Evolutionary conservation across 2,797 vertebrate genomes (phyloP), one percentile per base, ranked within the genome.

Genomic region (Stomatorhinus walkeri): DNA sequence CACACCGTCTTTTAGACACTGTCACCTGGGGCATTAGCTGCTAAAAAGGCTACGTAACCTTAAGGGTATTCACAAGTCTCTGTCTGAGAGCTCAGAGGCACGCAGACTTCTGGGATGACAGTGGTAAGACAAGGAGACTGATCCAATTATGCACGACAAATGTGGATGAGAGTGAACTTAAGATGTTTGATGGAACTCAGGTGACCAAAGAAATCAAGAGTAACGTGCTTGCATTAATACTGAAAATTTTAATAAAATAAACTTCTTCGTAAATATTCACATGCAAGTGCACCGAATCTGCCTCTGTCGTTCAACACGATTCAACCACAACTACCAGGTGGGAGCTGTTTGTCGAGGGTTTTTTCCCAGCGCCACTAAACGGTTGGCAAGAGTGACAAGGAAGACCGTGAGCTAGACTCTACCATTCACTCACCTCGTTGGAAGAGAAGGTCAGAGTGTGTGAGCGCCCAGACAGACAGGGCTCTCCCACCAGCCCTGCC

Each of bases 401-500:
- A 79, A 79, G 36, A 43, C 36, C 5, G 8, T 22, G 81, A 84
- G n/a, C 46, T 22, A 49, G 81, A 46, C 46, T 28, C 81, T 51
- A 85, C 22, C 94, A 93, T 95, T 93, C 95, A 98, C 97, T 98
- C 97, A 98, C 97, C 97, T 98, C 97, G 91, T 95, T 96, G 94
- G 97, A 98, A 95, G 97, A 98, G 97, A 98, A 98, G 97, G 96
- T 96, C 96, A 98, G 96, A 95, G 97, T 98, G 94, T 97, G 97
- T 90, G 97, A 96, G 94, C 96, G 97, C 95, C 97, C 97, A 95
- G 97, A 97, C 93, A 98, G 96, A 96, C 95, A 96, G 96, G 97
- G 97, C 94, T 98, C 97, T 94, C 96, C 94, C 90, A 98, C 96
- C 95, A 98, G 96, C 95, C 97, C 97, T 96, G 96, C 96, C 95